Evolutionary conservation across 2,113 vertebrate genomes (phyloP).

Genomic region (Struthidea cinerea): DNA sequence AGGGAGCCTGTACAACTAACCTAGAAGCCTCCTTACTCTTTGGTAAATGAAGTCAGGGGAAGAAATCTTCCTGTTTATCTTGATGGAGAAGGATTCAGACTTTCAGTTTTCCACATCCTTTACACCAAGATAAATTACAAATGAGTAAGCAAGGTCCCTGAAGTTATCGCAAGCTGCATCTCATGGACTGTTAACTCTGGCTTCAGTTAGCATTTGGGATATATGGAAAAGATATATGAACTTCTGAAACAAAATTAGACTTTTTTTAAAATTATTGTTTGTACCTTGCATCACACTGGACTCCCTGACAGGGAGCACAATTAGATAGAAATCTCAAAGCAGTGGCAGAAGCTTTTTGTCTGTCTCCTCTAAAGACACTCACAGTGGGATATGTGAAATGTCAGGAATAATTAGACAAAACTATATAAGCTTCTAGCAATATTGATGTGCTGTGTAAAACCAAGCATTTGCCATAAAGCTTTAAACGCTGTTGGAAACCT

Average conservation of each 20-base stretch:
- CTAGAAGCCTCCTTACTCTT: background rate
- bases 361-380: slow-evolving; percentile 31
- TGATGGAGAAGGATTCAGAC: background rate
- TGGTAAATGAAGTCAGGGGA: background rate
- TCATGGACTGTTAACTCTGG: background rate
- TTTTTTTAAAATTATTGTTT: background rate
- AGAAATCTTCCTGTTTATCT: background rate
- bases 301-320: background rate
- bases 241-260: background rate
- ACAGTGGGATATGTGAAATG: slow-evolving; percentile 47
- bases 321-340: slow-evolving; percentile 27
- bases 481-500: slow-evolving; percentile 38
- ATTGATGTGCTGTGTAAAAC: slow-evolving; percentile 1
- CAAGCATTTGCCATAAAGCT: slow-evolving; percentile 11
- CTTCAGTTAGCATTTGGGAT: background rate
- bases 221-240: background rate
- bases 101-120: background rate
- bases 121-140: background rate
- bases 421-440: slow-evolving; percentile 28
- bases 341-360: slow-evolving; percentile 23
- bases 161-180: background rate
- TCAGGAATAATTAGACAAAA: slow-evolving; percentile 67
- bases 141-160: background rate
- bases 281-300: background rate
- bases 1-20: background rate